Evolutionary conservation across 2,113 vertebrate species (phyloP).

Genomic region (Brachyhypopomus occidentalis): DNA sequence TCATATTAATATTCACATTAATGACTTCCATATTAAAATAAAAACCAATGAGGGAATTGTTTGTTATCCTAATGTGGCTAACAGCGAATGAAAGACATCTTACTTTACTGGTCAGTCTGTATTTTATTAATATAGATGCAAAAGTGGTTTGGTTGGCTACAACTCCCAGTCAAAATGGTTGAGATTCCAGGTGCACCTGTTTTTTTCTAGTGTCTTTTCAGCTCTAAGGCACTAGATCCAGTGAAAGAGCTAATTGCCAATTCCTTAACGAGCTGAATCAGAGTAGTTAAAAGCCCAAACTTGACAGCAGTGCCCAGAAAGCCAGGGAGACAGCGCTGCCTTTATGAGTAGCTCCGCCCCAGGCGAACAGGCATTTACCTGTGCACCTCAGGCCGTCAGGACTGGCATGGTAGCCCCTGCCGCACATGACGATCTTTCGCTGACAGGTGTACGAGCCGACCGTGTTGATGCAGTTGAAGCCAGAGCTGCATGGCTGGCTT

Average conservation of each 20-base stretch:
- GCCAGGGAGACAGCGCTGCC: not conserved
- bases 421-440: slow-evolving; percentile 80
- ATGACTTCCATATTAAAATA: not conserved
- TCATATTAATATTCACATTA: no score
- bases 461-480: slow-evolving; percentile 90
- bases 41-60: not conserved
- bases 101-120: not conserved
- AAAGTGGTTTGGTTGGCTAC: not conserved
- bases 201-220: not conserved
- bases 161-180: no score
- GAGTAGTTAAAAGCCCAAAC: not conserved
- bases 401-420: slow-evolving; percentile 84
- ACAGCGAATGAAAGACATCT: not conserved
- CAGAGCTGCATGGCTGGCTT: slow-evolving; percentile 79
- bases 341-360: not conserved
- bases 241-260: not conserved
- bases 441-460: slow-evolving; percentile 90
- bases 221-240: not conserved
- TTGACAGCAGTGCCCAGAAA: no score
- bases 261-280: not conserved
- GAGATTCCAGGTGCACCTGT: not conserved
- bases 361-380: slow-evolving; percentile 73
- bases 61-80: not conserved
- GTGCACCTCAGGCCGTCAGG: slow-evolving; percentile 85
- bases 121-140: not conserved